Conservation (phyloP, 2,797 vertebrate genomes). For the Okamejei kenojei region DNA sequence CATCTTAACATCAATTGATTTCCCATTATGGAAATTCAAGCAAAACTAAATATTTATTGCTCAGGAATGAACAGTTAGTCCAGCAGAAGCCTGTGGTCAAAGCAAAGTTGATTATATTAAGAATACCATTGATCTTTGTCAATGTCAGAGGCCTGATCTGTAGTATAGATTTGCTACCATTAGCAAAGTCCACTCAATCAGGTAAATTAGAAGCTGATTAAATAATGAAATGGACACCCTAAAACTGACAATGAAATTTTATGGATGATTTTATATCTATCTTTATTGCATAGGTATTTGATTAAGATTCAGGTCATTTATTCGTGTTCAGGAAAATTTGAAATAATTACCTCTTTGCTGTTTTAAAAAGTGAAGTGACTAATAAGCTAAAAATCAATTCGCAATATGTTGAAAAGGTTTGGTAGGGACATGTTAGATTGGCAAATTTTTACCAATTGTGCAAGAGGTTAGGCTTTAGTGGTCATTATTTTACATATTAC, state of each 20-base stretch:
- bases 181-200: constrained; percentile 21
- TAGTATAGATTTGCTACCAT: constrained; percentile 16
- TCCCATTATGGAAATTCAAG: constrained; percentile 53
- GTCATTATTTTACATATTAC: neutral
- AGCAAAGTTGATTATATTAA: constrained; percentile 38
- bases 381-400: neutral
- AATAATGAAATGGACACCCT: constrained; percentile 35
- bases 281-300: neutral
- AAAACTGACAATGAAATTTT: constrained; percentile 21
- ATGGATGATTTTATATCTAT: neutral
- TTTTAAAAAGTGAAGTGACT: neutral
- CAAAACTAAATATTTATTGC: constrained; percentile 51
- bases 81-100: constrained; percentile 35
- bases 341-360: neutral
- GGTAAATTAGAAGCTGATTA: constrained; percentile 34
- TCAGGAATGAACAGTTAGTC: constrained; percentile 45
- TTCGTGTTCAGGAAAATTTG: neutral
- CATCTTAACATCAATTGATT: constrained; percentile 54
- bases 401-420: neutral
- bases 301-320: neutral
- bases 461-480: neutral
- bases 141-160: constrained; percentile 2
- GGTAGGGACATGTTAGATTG: neutral
- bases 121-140: constrained; percentile 36
- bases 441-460: neutral